phyloP scores from a whole-genome alignment of 2,888 invertebrate species.

The Eupeodes latifasciatus region DNA sequence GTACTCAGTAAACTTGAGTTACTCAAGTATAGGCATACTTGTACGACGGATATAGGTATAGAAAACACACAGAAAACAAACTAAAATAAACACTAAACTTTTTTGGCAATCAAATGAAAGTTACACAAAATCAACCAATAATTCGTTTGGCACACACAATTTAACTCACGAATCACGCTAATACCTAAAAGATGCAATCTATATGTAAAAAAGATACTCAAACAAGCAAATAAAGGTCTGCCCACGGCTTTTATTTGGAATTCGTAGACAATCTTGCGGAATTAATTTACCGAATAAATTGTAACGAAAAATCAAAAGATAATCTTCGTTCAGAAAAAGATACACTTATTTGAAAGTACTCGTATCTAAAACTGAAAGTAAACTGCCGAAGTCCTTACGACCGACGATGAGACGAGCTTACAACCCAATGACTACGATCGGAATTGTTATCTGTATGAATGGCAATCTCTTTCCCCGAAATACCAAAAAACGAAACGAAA shows the following conservation, averaged over 20 bases:
- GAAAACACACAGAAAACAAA: neutral
- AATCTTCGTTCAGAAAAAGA: neutral
- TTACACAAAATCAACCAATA: slow-evolving; percentile 20
- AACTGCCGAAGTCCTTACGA: slow-evolving; percentile 36
- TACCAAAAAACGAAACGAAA: neutral
- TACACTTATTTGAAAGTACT: neutral
- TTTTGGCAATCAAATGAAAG: neutral
- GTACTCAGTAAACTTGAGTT: slow-evolving; percentile 12
- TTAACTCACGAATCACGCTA: slow-evolving; percentile 16
- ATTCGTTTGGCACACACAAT: slow-evolving; percentile 35
- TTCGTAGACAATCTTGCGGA: slow-evolving; percentile 1
- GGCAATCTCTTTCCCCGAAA: slow-evolving; percentile 11
- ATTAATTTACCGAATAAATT: slow-evolving; percentile 17
- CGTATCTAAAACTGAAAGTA: neutral
- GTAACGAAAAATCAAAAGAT: neutral
- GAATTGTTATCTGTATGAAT: slow-evolving; percentile 42
- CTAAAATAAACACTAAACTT: neutral
- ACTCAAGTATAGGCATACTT: neutral
- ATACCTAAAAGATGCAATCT: slow-evolving; percentile 11
- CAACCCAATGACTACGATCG: slow-evolving; percentile 33
- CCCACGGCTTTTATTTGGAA: neutral
- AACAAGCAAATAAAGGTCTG: neutral
- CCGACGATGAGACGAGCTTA: neutral
- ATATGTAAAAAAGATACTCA: neutral
- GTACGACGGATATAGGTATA: no score